Conservation (phyloP, 2,888 invertebrate genomes). For the Drosophila cracens region DNA sequence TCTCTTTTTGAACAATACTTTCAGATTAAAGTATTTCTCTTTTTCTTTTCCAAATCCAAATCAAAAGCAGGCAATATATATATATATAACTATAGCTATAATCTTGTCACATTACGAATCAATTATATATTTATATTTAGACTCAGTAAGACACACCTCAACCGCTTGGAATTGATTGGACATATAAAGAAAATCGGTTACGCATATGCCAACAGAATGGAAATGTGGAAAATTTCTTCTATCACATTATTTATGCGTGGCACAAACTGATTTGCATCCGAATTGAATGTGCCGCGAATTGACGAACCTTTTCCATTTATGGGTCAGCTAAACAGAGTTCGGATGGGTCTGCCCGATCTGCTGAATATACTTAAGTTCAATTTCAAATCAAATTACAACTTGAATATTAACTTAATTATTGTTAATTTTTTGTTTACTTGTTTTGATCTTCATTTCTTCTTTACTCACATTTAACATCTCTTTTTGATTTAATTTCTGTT, state of each 20-base stretch:
- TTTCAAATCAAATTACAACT: neutral
- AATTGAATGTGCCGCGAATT: conserved; percentile 51
- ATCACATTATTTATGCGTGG: conserved; percentile 11
- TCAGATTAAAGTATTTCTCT: too few relatives aligned
- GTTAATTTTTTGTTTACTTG: conserved; percentile 4
- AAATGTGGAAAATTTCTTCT: neutral
- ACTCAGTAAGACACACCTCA: neutral
- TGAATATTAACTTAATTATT: neutral
- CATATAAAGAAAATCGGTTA: neutral
- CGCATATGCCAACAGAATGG: neutral
- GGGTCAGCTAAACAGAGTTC: conserved; percentile 47
- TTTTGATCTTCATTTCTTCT: neutral
- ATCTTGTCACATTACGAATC: conserved; percentile 20
- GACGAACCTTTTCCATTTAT: conserved; percentile 56
- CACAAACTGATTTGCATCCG: conserved; percentile 62
- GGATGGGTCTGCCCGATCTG: neutral
- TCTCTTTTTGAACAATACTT: too few relatives aligned
- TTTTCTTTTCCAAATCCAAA: neutral
- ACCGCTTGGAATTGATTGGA: neutral
- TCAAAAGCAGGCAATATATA: conserved; percentile 4
- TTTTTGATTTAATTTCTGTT: neutral
- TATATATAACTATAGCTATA: neutral
- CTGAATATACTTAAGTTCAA: neutral
- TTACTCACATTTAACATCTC: too few relatives aligned
- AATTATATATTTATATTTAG: conserved; percentile 14